Base-by-base conservation (phyloP, 2,113 vertebrate genomes). In the Periophthalmodon schlosseri region DNA sequence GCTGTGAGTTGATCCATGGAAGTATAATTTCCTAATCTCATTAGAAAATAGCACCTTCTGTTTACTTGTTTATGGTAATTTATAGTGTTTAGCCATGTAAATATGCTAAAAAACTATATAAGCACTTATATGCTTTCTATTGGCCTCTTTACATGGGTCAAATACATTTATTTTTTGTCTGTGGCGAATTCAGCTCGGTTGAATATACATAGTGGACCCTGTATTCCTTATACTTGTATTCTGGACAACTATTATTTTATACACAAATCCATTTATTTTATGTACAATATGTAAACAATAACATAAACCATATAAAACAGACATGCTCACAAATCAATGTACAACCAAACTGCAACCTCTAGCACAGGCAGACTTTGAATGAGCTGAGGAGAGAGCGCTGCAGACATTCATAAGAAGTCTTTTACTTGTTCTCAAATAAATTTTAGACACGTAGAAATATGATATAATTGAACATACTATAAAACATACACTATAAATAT, bases 231-330 rank as follows among this genome's bases (percentile, higher is more conserved):
- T 2, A 47, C 46, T 47, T 47, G 13, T 12, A 12, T 47, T 47
- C 15, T 47, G 46, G 46, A 47, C 15, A 15, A 12, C 4, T 58
- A 28, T 21, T 15, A 60, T 14, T 89, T 83, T 77, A 84, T 87
- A 87, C 88, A 89, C 82, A 54, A 85, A 73, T 87, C 84, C 83
- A 87, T 91, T 91, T 90, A 90, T 82, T 88, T 72, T 93, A 93
- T 94, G 82, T 94, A 93, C 93, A 94, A 84, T 90, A 91, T 93
- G 90, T 94, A 93, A 93, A 94, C 93, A 91, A 88, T 83, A 87
- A 91, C 85, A 92, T 80, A 89, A 88, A 82, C 74, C 81, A 78
- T 68, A 46, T 46, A 46, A 89, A 87, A 88, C 78, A 89, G 83
- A 91, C 91, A 92, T 92, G 90, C 88, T 84, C 88, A 91, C 85